Percentiles rank a stretch among this genome's conserved stretches.
phyloP scores from a whole-genome alignment of 2,797 vertebrate species.

The Falco novaeseelandiae region DNA sequence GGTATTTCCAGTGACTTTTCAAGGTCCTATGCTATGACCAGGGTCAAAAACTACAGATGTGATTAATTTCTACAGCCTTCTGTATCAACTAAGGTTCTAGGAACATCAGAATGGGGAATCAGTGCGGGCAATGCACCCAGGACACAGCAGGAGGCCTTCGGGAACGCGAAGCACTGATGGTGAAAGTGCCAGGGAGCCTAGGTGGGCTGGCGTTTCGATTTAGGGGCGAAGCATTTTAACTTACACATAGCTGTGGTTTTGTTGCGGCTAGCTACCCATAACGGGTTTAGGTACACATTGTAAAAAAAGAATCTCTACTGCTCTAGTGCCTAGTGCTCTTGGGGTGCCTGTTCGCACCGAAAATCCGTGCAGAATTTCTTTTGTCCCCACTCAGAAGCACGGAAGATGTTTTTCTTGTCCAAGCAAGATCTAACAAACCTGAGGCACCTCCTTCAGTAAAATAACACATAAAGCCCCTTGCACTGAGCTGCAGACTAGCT shows the following conservation, averaged over 20 bases:
- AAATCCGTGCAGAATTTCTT: neutral
- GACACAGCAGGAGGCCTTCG: neutral
- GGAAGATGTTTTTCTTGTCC: no score
- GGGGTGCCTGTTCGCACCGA: neutral
- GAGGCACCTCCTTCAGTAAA: neutral
- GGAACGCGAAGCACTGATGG: neutral
- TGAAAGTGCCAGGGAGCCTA: neutral
- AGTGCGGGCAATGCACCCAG: accelerated
- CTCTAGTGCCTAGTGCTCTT: neutral
- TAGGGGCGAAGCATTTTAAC: neutral
- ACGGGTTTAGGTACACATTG: neutral
- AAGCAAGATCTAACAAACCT: no score
- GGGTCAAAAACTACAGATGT: neutral
- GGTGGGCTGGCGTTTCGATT: neutral
- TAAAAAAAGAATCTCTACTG: neutral
- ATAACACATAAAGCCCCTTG: no score
- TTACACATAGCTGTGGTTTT: neutral
- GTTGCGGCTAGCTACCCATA: neutral
- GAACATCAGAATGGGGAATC: neutral
- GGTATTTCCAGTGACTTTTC: neutral
- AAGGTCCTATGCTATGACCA: neutral
- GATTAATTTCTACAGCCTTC: neutral
- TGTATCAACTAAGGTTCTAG: neutral
- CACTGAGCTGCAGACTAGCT: neutral
- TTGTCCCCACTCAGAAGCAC: neutral